Base-by-base conservation (phyloP, 2,888 invertebrate species). In the Microctonus hyperodae region DNA sequence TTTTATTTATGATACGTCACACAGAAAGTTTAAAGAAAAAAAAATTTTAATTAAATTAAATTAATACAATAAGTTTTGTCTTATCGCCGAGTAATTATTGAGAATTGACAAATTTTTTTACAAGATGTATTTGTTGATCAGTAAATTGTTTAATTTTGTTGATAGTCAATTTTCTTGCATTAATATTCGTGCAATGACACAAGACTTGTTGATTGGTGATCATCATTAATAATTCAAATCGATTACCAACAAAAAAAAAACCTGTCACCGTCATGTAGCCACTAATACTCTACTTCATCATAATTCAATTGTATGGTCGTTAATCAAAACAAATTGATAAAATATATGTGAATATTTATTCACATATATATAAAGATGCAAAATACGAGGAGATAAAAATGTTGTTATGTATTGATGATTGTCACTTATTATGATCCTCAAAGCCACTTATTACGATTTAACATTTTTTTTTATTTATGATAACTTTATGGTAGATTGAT, bases 81-180 rank as follows among this genome's bases (percentile, higher is more conserved):
- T 61, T 51, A 61, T 35, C 40, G 50, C n/a, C 51, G n/a, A 61
- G 61, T 61, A 51, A 51, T 35, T 31, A 22, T 44, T 13, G 44
- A 57, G 53, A 20, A 48, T 67, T 60, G 71, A 71, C 68, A 64
- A 66, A 66, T 73, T 75, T 75, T 75, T 73, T 75, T 73, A 74
- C 70, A 71, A 74, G 75, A 76, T 78, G 73, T 79, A 77, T 81
- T 81, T 79, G 78, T 81, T 81, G 76, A 78, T 70, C 68, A 70
- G 77, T 80, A 74, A 75, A 81, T 81, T 79, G 73, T 81, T 80
- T 80, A 79, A 80, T 81, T 80, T 80, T 80, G 77, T 81, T 81
- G 74, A 75, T 51, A 72, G 64, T 69, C 70, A 72, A 67, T 55
- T 59, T 40, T 48, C 44, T 61, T 67, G 60, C 28, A 66, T 60